Conservation (phyloP, 2,888 invertebrate species). For the Hirtodrosophila histrioides region DNA sequence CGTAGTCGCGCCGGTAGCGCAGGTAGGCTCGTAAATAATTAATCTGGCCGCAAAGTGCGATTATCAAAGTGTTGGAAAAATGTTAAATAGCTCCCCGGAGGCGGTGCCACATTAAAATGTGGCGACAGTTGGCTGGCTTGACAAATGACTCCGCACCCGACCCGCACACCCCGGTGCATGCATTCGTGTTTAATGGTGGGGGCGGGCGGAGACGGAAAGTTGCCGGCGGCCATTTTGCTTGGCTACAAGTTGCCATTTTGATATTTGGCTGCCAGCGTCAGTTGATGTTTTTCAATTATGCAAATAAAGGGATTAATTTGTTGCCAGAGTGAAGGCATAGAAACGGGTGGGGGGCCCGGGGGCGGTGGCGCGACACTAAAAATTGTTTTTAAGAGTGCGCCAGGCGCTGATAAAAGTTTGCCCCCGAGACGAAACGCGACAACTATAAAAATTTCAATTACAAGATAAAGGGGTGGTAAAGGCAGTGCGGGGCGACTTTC, state of each 20-base stretch:
- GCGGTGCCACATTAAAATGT: constrained; percentile 67
- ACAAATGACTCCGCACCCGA: constrained; percentile 13
- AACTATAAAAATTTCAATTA: constrained; percentile 80
- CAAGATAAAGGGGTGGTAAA: constrained; percentile 26
- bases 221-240: constrained; percentile 55
- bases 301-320: constrained; percentile 81
- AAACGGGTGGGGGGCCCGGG: neutral
- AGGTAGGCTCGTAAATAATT: constrained; percentile 73
- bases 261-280: constrained; percentile 69
- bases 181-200: too few species aligned
- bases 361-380: constrained; percentile 29
- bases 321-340: constrained; percentile 44
- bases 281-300: constrained; percentile 81
- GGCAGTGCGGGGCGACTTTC: neutral
- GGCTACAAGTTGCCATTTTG: constrained; percentile 49
- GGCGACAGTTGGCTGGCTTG: constrained; percentile 58
- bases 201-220: neutral
- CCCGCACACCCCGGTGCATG: neutral
- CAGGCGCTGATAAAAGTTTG: constrained; percentile 64
- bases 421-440: constrained; percentile 47
- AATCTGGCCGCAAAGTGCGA: constrained; percentile 79
- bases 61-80: constrained; percentile 80
- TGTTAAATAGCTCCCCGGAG: constrained; percentile 77
- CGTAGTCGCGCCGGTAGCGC: constrained; percentile 59
- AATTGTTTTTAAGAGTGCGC: constrained; percentile 74